phyloP scores from a whole-genome alignment of 64 coral and sea anemone genomes.

The Exaiptasia diaphana region DNA sequence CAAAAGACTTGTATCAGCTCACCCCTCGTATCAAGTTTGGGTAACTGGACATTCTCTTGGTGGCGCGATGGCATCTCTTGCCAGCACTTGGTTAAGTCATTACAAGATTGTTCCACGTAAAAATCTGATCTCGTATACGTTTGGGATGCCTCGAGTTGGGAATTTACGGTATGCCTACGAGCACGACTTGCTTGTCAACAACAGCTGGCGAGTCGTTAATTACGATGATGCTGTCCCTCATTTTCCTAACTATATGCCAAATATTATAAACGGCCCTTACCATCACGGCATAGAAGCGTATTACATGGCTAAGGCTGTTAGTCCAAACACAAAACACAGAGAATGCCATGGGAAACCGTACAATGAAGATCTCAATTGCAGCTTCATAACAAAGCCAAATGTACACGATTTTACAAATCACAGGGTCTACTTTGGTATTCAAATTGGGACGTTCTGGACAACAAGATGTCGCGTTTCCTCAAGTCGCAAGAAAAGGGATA shows the following conservation, averaged over 20 bases:
- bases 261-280: not conserved
- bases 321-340: constrained; percentile 25
- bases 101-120: constrained; percentile 7
- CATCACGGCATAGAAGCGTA: constrained; percentile 59
- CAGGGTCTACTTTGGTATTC: constrained; percentile 31
- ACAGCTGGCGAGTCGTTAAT: constrained; percentile 65
- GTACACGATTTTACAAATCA: not conserved
- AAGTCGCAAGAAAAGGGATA: not conserved
- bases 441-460: constrained; percentile 4
- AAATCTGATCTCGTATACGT: constrained; percentile 59
- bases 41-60: constrained; percentile 66
- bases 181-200: constrained; percentile 51
- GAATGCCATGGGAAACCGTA: constrained; percentile 53
- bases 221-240: constrained; percentile 49
- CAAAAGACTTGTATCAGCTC: not conserved
- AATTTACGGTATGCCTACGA: constrained; percentile 46
- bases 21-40: constrained; percentile 52
- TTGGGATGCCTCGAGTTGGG: constrained; percentile 69
- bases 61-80: constrained; percentile 56
- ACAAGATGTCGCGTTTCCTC: not conserved
- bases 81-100: constrained; percentile 45
- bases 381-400: not conserved
- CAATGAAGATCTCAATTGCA: constrained; percentile 56
- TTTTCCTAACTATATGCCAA: not conserved
- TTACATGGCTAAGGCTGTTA: not conserved